Evolutionary conservation across 2,113 vertebrate genomes (phyloP), one percentile per base, ranked within the genome.

Genomic region (Gobio gobio): DNA sequence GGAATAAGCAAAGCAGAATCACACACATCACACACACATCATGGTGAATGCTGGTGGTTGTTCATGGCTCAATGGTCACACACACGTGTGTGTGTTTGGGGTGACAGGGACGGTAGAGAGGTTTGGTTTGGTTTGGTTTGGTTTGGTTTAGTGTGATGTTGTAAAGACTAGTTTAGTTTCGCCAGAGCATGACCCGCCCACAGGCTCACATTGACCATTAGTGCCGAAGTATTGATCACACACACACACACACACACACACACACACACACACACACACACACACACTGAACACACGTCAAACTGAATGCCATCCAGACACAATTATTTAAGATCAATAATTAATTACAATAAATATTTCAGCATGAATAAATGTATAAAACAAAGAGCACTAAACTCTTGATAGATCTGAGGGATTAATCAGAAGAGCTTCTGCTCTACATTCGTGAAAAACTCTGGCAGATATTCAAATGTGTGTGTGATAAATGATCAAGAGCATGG

Each of bases 171-270:
- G 49, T 56, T 56, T 77, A 78, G 51, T 8, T 56, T 54, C 47
- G 33, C 36, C 26, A 77, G 26, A 6, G 76, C 22, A 43, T 61
- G 26, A 78, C 54, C 76, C 76, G 2, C 76, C 20, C 76, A 78
- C 76, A 78, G 76, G 56, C 56, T 59, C 24, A 78, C 76, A 78
- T 24, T 78, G 76, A 78, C 54, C 76, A 78, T 14, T n/a, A 59
- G 33, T 9, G 54, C 33, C 24, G 10, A 6, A 59, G 33, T 14
- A 78, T 24, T 78, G 54, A 78, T 58, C 16, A 36, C 61, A 16
- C 61, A 64, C n/a, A 14, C 26, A 51, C 47, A 49, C 47, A 14
- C 47, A 1, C 47, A 13, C 3, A 12, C 10, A 18, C 63, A 33
- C 14, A 16, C 26, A 29, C 63, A 16, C 63, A 3, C 63, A 33